Base-by-base conservation (phyloP, 92 coral and sea anemone genomes). In the Pocillopora grandis region DNA sequence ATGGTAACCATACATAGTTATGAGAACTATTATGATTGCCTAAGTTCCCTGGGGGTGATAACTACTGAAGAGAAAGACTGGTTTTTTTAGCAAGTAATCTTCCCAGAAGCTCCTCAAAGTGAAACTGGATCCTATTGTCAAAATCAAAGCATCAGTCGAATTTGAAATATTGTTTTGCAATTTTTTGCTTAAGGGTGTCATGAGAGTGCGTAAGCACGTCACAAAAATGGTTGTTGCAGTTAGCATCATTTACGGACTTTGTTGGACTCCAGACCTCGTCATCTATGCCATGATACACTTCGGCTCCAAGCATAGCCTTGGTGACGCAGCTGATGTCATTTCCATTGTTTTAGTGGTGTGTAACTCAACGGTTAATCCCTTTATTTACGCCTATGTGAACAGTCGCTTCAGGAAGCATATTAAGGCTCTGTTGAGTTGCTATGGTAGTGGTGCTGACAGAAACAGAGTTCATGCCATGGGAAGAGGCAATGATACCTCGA, bases 171-270 rank as follows among this genome's bases (percentile, higher is more conserved):
- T 42, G 5, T 42, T 42, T 42, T 42, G 49, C 49, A 42, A 42
- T 42, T 72, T 55, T 72, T 12, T 21, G 42, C 9, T 15, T 42
- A 13, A 72, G 76, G 76, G 76, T 72, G 60, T 72, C 23, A 72
- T 72, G 12, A 60, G 59, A 61, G 37, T 76, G 21, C 62, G 95
- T 17, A 89, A 87, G 81, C 87, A 87, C 42, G 87, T 92, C 66
- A 89, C 95, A 71, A 90, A 90, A 55, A 87, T 87, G 88, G 91
- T 84, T 17, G 52, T 89, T 11, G 37, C 83, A 64, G 95, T 92
- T 5, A 92, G 88, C 55, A 80, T 87, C 7, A 66, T 92, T 19
- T 89, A 82, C 72, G 82, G 75, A 42, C 12, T 89, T 42, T 71
- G 85, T 9, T 92, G 91, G 93, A 61, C 90, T 58, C 92, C 95